A percentile compares a stretch with the other conserved stretches of the same genome.
These are phyloP conservation scores for Rhadina sibilatrix DNA, from an alignment of 2,113 vertebrate species.

Conservation along the genomic window DNA sequence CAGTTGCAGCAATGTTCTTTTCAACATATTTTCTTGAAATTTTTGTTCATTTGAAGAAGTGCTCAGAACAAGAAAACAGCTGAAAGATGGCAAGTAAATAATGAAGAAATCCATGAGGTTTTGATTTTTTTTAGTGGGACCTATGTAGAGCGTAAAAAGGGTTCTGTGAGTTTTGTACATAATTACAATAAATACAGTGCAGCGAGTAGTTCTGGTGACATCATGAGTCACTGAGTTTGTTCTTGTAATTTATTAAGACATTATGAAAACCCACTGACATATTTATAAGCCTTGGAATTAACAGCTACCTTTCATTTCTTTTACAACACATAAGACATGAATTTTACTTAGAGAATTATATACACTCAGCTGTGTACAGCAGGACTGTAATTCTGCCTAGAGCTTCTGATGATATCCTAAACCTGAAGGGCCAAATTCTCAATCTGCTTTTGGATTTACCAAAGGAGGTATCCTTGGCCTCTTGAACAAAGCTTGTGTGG, in stretches of 20 bases:
- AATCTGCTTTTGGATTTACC: background rate
- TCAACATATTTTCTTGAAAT: background rate
- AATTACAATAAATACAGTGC: constrained; percentile 13
- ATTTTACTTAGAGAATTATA: constrained; percentile 36
- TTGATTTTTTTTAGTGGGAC: background rate
- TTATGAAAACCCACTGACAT: constrained; percentile 70
- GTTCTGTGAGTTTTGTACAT: background rate
- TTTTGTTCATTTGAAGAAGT: background rate
- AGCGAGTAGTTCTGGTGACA: constrained; percentile 38
- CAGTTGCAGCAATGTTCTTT: background rate
- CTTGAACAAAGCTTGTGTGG: background rate
- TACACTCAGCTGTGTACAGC: background rate
- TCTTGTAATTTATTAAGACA: constrained; percentile 72
- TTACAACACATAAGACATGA: constrained; percentile 36
- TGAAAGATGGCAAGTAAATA: background rate
- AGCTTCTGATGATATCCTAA: background rate
- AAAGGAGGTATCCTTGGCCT: background rate
- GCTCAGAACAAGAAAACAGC: background rate
- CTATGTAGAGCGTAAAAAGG: background rate
- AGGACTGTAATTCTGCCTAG: background rate
- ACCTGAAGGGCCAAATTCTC: background rate
- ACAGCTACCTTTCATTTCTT: constrained; percentile 69
- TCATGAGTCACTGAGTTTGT: constrained; percentile 62
- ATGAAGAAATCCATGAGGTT: background rate
- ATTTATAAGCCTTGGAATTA: constrained; percentile 76